phyloP scores from a whole-genome alignment of 2,797 vertebrate species.

The Helostoma temminkii region DNA sequence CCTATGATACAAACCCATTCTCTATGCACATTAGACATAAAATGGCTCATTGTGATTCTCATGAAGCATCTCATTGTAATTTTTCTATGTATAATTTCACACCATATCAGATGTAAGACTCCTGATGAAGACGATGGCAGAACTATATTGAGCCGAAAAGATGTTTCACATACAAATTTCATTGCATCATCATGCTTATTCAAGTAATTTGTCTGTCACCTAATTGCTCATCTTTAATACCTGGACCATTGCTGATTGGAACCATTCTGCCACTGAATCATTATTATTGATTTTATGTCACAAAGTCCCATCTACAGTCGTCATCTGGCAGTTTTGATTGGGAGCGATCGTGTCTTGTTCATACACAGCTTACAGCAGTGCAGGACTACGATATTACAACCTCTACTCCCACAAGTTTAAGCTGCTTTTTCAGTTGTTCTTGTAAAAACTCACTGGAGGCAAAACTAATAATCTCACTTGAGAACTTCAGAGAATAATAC shows the following conservation, averaged over 20 bases:
- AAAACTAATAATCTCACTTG: background rate
- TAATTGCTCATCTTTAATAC: constrained; percentile 54
- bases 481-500: background rate
- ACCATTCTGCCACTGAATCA: constrained; percentile 12
- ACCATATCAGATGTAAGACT: constrained; percentile 42
- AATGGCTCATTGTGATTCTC: constrained; percentile 53
- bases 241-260: constrained; percentile 26
- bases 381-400: background rate
- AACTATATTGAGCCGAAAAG: constrained; percentile 38
- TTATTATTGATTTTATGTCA: constrained; percentile 37
- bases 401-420: constrained; percentile 9
- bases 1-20: constrained; percentile 57
- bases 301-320: constrained; percentile 12
- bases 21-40: constrained; percentile 49
- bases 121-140: constrained; percentile 29
- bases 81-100: constrained; percentile 45
- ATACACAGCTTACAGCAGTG: background rate
- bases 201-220: constrained; percentile 32
- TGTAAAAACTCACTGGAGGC: background rate
- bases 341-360: background rate
- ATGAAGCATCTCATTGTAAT: constrained; percentile 48
- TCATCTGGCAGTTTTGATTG: background rate
- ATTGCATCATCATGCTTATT: constrained; percentile 39
- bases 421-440: constrained; percentile 1
- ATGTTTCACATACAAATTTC: constrained; percentile 30